Evolutionary conservation across 2,797 vertebrate genomes (phyloP).

Genomic region (Pygocentrus nattereri): DNA sequence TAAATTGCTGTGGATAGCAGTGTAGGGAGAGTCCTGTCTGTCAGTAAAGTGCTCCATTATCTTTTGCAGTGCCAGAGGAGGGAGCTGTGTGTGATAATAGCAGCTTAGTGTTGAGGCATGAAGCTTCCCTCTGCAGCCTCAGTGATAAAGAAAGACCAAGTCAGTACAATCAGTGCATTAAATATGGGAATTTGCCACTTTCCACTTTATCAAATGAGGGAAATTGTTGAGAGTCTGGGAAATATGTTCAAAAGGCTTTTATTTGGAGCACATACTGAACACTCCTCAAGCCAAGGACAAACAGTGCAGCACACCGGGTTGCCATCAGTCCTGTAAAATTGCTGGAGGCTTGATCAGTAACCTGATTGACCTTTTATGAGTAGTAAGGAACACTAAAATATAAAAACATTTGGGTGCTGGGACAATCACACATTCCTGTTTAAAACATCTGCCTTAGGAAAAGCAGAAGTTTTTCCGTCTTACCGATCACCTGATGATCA

Average conservation of each 20-base stretch:
- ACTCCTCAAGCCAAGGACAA: neutral
- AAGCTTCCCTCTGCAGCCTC: neutral
- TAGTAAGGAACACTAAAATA: too few relatives aligned
- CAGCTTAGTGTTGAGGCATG: constrained; percentile 1
- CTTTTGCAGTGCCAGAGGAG: neutral
- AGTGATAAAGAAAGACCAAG: constrained; percentile 10
- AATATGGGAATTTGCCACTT: neutral
- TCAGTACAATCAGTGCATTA: neutral
- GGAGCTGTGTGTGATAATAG: constrained; percentile 9
- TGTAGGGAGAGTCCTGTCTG: constrained; percentile 15
- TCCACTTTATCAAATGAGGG: neutral
- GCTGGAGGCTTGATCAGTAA: too few relatives aligned
- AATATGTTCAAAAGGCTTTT: neutral
- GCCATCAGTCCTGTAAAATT: neutral
- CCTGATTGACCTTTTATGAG: too few relatives aligned
- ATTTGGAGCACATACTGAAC: neutral
- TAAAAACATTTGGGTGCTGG: too few relatives aligned
- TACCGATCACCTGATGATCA: neutral
- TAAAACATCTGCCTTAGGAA: too few relatives aligned
- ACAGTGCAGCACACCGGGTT: neutral
- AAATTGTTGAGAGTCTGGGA: neutral
- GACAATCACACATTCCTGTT: too few relatives aligned
- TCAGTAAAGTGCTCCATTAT: constrained; percentile 9
- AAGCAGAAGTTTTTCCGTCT: too few relatives aligned
- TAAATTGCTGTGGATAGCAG: constrained; percentile 18